A percentile compares a stretch with the other conserved stretches of the same genome.
phyloP scores from a whole-genome alignment of 2,888 invertebrate species.

The Ptychoptera albimana region DNA sequence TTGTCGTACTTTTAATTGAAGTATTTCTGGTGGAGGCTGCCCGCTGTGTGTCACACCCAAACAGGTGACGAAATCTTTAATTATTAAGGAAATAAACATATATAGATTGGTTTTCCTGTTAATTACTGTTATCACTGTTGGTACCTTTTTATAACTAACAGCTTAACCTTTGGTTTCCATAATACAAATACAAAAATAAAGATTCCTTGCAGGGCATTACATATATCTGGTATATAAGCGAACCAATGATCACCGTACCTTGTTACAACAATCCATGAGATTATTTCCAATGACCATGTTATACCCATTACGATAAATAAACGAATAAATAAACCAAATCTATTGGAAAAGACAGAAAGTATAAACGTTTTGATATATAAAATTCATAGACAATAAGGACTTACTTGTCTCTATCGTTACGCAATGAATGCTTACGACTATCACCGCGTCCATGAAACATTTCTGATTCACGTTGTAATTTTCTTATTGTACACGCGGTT shows the following conservation, averaged over 20 bases:
- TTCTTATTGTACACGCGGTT: constrained; percentile 25
- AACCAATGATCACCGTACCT: constrained; percentile 26
- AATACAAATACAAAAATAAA: constrained; percentile 46
- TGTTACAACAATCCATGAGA: constrained; percentile 48
- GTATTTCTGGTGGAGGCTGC: too few relatives aligned
- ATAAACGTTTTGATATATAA: too few relatives aligned
- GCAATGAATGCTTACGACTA: constrained; percentile 19
- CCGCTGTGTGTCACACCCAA: too few relatives aligned
- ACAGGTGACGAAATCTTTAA: too few relatives aligned
- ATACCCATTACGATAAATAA: constrained; percentile 75
- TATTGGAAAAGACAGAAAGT: too few relatives aligned
- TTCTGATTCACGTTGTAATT: constrained; percentile 26
- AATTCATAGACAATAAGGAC: constrained; percentile 1
- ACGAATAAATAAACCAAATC: constrained; percentile 64
- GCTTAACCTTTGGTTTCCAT: constrained; percentile 40
- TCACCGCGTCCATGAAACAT: constrained; percentile 24
- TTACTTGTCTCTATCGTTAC: constrained; percentile 27
- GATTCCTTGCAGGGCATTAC: constrained; percentile 40
- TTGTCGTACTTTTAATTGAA: too few relatives aligned
- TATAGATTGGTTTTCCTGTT: too few relatives aligned
- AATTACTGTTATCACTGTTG: background rate
- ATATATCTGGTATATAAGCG: constrained; percentile 34
- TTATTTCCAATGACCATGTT: constrained; percentile 65
- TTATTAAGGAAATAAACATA: too few relatives aligned
- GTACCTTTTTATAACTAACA: constrained; percentile 33